A percentile compares a stretch with the other conserved stretches of the same genome.
phyloP scores from a whole-genome alignment of 2,113 vertebrate genomes.

The Pseudonaja textilis region DNA sequence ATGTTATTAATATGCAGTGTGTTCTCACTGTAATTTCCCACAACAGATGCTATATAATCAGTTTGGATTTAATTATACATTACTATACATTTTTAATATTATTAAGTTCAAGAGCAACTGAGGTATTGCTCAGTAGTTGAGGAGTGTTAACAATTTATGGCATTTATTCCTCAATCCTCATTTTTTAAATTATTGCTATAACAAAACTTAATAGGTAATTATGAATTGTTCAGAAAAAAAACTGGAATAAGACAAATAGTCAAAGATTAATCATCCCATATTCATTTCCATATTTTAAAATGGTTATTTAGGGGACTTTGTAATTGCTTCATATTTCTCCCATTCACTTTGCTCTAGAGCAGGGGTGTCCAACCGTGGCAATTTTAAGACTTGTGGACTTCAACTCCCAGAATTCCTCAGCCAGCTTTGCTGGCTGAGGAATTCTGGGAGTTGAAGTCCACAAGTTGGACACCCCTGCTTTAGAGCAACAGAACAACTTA shows the following conservation, averaged over 20 bases:
- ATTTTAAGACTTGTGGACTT: too few species aligned
- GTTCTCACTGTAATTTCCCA: not conserved
- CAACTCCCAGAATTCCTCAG: too few species aligned
- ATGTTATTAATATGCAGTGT: not conserved
- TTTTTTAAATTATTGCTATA: not conserved
- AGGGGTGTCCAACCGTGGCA: too few species aligned
- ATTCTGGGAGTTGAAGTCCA: too few species aligned
- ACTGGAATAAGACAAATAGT: not conserved
- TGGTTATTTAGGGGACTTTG: not conserved
- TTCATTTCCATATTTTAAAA: not conserved
- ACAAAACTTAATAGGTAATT: not conserved
- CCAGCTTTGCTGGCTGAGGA: too few species aligned
- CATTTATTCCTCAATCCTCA: not conserved
- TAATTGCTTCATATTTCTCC: not conserved
- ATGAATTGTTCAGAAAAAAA: not conserved
- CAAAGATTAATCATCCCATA: not conserved
- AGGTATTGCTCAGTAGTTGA: not conserved
- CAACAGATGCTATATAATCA: not conserved
- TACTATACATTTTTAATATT: not conserved
- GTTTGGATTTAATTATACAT: not conserved
- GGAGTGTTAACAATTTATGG: not conserved
- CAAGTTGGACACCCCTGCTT: too few species aligned
- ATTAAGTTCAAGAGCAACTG: not conserved
- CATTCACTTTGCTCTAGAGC: not conserved
- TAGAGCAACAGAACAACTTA: not conserved